Base-by-base conservation (phyloP, 2,888 invertebrate genomes). In the Meiosimyza platycephala region DNA sequence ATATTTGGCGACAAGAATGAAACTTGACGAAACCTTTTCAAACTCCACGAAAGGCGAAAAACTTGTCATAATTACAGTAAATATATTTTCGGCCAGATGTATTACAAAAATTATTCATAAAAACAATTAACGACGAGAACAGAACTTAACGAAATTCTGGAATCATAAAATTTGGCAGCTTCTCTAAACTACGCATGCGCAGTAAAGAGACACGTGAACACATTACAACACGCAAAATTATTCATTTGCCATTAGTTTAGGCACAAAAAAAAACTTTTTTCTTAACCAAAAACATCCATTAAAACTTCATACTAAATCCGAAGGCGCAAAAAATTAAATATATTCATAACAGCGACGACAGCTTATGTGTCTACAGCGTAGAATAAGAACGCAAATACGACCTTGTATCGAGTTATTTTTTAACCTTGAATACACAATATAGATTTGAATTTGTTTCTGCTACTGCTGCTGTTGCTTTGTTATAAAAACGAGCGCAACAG, bases 351-450 rank as follows among this genome's bases (percentile, higher is more conserved):
- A 59, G 15, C 48, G 12, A 57, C 47, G 28, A 66, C 22, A 47
- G 16, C 13, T 66, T 51, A 28, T 69, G 48, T 33, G 40, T 33
- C 64, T 28, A 57, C 71, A 64, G 33, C 70, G 63, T 47, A 62
- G 62, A 54, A 71, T 71, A 62, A 71, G 63, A 71, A 62, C 51
- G 66, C 74, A 76, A 71, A 75, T 78, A 80, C 84, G 85, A 86
- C 87, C 87, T 87, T 87, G 87, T 78, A 77, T 81, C 80, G 83
- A 84, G 85, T 82, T 86, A 85, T 86, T 87, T 85, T 85, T 85
- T 82, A 85, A 85, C 87, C 87, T 87, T 87, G 87, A 81, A 80
- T 76, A 71, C 16, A 71, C 40, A 60, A 54, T 48, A 54, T 63
- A 18, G 28, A 33, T 65, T 60, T 67, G 62, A 16, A 64, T 51